Base-by-base conservation (phyloP, 1,140 invertebrate genomes). In the Dendroctonus ponderosae region DNA sequence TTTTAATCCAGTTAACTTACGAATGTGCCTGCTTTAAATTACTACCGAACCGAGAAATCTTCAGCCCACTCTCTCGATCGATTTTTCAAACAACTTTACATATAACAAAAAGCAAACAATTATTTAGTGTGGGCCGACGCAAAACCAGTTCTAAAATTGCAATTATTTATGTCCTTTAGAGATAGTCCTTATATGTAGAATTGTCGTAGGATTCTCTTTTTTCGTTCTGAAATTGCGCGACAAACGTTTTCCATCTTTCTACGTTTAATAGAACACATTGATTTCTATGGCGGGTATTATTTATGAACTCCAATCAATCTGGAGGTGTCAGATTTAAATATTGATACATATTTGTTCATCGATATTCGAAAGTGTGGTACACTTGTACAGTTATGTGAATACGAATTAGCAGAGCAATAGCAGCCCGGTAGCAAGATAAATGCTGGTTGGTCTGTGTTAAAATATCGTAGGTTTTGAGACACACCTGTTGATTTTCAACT, bases 91-190 rank as follows among this genome's bases (percentile, higher is more conserved):
- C 52, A 43, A 57, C 59, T 62, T 68, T 63, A 63, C 62, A 48
- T 64, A 68, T 63, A 58, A 64, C 61, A 63, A 68, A 63, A 68
- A 64, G 53, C 54, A 68, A 63, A 68, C 67, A 51, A 63, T 63
- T 68, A 68, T 68, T 68, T 15, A 57, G 57, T 56, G 67, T 69
- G 62, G 67, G 67, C 62, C 51, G 67, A 42, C 9, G 67, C 62
- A 56, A 69, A 66, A 69, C 67, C 67, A 64, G 67, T 69, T 64
- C 57, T 64, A 57, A 69, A 69, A 65, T 65, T 69, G 67, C 67
- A 69, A 69, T 69, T 65, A 65, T 69, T 69, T 69, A 69, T 64
- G 42, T 64, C 44, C 39, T 69, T 61, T 41, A 58, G 42, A 65
- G 67, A 69, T 69, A 69, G 62, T 49, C 67, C 67, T 69, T 69